Percentiles rank a stretch among this genome's conserved stretches.
These are phyloP conservation scores for Gasteruption jaculator DNA, from an alignment of 2,888 invertebrate species.

Conservation along the genomic window DNA sequence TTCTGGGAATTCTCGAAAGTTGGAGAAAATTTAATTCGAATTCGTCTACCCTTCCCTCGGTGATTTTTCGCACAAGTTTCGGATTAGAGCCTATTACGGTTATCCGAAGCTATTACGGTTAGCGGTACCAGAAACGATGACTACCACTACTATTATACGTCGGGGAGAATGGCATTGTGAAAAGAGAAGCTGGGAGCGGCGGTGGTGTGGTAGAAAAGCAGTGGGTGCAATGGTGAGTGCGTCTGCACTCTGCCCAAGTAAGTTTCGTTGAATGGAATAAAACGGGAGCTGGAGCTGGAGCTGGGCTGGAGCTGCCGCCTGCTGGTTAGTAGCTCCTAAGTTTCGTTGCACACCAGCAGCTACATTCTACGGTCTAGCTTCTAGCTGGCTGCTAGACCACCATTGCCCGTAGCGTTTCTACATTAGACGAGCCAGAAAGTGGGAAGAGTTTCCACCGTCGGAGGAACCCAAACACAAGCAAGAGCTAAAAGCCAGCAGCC, in stretches of 20 bases:
- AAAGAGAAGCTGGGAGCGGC: too few species aligned
- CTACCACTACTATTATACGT: too few species aligned
- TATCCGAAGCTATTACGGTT: too few species aligned
- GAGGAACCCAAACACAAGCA: constrained; percentile 10
- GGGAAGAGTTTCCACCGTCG: constrained; percentile 20
- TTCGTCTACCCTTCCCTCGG: too few species aligned
- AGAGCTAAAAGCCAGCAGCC: constrained; percentile 28
- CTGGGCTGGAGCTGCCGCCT: constrained; percentile 16
- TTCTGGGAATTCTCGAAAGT: too few species aligned
- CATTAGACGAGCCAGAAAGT: constrained; percentile 15
- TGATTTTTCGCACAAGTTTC: too few species aligned
- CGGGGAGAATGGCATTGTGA: too few species aligned
- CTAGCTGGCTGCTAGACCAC: constrained; percentile 31
- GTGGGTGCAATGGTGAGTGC: constrained; percentile 31
- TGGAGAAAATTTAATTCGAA: too few species aligned
- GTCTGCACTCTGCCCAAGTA: constrained; percentile 34
- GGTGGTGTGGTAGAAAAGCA: constrained; percentile 17
- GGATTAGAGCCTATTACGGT: too few species aligned
- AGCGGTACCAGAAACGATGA: too few species aligned
- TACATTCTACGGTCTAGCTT: too few species aligned
- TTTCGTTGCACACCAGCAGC: constrained; percentile 30
- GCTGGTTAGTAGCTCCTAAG: constrained; percentile 33
- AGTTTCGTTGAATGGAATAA: constrained; percentile 43
- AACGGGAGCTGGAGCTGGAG: too few species aligned
- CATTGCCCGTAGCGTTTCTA: constrained; percentile 34